Conservation (phyloP, 2,888 invertebrate genomes). For the Platycheirus rosarum region DNA sequence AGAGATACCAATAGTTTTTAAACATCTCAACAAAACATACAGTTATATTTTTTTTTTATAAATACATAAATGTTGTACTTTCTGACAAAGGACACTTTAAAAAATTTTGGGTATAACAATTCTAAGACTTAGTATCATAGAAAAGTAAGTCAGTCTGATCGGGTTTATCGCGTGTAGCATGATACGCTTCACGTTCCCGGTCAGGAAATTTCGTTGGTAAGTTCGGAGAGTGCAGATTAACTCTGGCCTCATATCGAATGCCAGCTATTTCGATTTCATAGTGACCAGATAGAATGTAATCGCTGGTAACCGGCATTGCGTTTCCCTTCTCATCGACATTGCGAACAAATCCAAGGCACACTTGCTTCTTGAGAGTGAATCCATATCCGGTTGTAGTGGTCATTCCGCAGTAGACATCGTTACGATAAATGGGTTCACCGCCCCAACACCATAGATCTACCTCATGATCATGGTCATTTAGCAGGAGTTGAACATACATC, state of each 20-base stretch:
- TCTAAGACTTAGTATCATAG: slow-evolving; percentile 71
- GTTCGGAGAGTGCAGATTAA: slow-evolving; percentile 93
- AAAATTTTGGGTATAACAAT: not conserved
- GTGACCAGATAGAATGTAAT: slow-evolving; percentile 92
- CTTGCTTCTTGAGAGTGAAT: slow-evolving; percentile 95
- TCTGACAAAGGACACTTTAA: slow-evolving; percentile 24
- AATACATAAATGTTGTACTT: too few relatives aligned
- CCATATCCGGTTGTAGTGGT: slow-evolving; percentile 98
- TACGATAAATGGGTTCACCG: slow-evolving; percentile 95
- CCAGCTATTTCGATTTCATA: slow-evolving; percentile 98
- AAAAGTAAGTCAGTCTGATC: slow-evolving; percentile 82
- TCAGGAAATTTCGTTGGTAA: slow-evolving; percentile 94
- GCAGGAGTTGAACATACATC: slow-evolving; percentile 94
- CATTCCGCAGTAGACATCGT: slow-evolving; percentile 94
- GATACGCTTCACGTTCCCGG: slow-evolving; percentile 91
- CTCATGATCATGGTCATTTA: slow-evolving; percentile 95
- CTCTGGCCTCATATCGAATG: slow-evolving; percentile 89
- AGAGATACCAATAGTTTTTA: too few relatives aligned
- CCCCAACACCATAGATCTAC: slow-evolving; percentile 98
- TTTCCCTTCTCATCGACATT: slow-evolving; percentile 89
- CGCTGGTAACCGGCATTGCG: slow-evolving; percentile 89
- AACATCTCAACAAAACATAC: too few relatives aligned
- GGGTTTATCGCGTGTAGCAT: slow-evolving; percentile 90
- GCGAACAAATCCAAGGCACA: slow-evolving; percentile 96
- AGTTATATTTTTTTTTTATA: too few relatives aligned